phyloP scores from a whole-genome alignment of 1,140 invertebrate genomes.

The Macrocentrus cingulum region DNA sequence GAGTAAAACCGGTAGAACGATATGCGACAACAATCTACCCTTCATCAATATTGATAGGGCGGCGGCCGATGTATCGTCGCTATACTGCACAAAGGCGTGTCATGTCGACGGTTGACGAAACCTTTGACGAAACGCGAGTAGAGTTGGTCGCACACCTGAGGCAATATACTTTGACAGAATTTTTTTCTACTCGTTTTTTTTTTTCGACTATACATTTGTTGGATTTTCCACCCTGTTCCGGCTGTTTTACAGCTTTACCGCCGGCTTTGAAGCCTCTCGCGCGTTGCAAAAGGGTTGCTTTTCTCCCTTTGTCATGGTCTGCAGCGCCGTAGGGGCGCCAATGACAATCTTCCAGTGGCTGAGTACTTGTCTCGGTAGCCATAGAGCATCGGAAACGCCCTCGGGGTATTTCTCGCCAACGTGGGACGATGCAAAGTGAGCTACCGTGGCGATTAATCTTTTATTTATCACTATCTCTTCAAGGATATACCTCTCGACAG shows the following conservation, averaged over 20 bases:
- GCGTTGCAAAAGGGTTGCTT: neutral
- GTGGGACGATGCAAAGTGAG: neutral
- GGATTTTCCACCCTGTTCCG: neutral
- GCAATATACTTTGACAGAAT: conserved; percentile 9
- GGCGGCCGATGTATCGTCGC: neutral
- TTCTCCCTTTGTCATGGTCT: neutral
- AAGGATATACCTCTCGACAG: neutral
- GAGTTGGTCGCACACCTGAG: conserved; percentile 19
- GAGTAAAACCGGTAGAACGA: no score
- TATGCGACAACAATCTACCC: no score
- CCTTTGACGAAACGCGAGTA: conserved; percentile 19
- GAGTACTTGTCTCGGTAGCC: no score
- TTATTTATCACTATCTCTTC: conserved; percentile 16
- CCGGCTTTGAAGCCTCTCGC: neutral
- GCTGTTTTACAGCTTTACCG: conserved; percentile 8
- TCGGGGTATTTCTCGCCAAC: neutral
- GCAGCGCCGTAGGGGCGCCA: no score
- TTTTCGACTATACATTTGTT: conserved; percentile 4
- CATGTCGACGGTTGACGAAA: conserved; percentile 16
- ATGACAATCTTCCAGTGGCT: no score
- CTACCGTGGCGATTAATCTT: conserved; percentile 17
- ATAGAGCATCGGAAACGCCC: neutral
- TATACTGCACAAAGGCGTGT: no score
- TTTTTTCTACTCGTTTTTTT: conserved; percentile 2
- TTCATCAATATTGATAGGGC: conserved; percentile 16